Conservation (phyloP, 2,113 vertebrate species). For the Pteronura brasiliensis region DNA sequence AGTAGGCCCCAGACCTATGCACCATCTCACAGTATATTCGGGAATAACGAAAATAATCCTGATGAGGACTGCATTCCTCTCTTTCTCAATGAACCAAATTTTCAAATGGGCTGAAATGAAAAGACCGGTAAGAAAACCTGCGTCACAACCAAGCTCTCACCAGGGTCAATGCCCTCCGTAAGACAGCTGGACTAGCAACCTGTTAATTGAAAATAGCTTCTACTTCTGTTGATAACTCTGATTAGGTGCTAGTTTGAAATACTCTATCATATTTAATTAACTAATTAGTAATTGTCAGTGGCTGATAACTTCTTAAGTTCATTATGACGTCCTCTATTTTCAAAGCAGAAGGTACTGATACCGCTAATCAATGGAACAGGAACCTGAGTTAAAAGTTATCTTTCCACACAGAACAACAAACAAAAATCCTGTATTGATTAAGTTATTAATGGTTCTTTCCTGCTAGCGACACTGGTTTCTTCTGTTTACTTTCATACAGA, state of each 20-base stretch:
- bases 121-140: conserved; percentile 4
- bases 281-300: conserved; percentile 45
- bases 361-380: conserved; percentile 30
- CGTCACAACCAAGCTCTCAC: neutral
- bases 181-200: neutral
- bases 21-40: neutral
- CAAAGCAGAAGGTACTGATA: conserved; percentile 57
- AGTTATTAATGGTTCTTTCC: conserved; percentile 47
- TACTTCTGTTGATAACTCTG: conserved; percentile 20
- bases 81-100: neutral
- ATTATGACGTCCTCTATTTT: conserved; percentile 54
- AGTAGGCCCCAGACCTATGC: neutral
- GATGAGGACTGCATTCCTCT: neutral
- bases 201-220: neutral
- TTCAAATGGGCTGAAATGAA: neutral
- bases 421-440: conserved; percentile 45
- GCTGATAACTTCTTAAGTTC: conserved; percentile 31
- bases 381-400: conserved; percentile 62
- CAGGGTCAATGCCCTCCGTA: neutral
- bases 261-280: conserved; percentile 45
- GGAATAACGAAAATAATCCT: neutral
- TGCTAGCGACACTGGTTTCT: conserved; percentile 14
- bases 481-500: conserved; percentile 56
- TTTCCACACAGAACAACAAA: conserved; percentile 61
- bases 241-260: conserved; percentile 42